Conservation (phyloP, 2,797 vertebrate genomes). For the Carduelis carduelis region DNA sequence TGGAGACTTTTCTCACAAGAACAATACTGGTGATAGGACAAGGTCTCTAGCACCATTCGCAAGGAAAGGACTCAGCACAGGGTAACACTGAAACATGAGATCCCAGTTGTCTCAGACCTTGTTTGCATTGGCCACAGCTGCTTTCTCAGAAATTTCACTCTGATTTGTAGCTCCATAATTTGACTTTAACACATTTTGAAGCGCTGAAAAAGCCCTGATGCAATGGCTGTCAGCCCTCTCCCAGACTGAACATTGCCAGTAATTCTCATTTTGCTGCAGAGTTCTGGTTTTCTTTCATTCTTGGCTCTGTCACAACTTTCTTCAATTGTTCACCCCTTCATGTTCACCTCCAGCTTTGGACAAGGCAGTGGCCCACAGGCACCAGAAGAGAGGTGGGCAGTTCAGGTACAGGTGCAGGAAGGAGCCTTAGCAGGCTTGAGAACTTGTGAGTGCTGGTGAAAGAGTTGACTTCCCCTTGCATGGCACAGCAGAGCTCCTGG, state of each 20-base stretch:
- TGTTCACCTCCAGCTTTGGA: not conserved
- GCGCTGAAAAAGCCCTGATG: not conserved
- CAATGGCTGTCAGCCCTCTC: not conserved
- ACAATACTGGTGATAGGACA: fast-evolving
- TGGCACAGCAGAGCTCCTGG: not conserved
- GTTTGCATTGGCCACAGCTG: not conserved
- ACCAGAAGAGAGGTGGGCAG: not conserved
- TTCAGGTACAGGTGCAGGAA: not conserved
- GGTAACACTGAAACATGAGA: not conserved
- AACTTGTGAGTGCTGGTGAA: not conserved
- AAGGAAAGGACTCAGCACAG: not conserved
- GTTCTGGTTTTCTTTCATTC: not conserved
- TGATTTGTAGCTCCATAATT: not conserved
- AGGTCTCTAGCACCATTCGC: not conserved
- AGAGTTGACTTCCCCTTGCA: not conserved
- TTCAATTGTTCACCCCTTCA: not conserved
- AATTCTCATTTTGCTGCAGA: not conserved
- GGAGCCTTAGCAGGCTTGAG: not conserved
- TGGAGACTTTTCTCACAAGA: not conserved
- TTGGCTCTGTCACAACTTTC: not conserved
- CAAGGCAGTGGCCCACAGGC: not conserved
- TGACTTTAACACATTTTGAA: not conserved
- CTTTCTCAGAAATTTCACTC: not conserved
- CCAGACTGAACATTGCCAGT: not conserved
- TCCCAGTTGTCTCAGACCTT: not conserved